phyloP scores from a whole-genome alignment of 2,797 vertebrate species.

The Microctenopoma lineatum region DNA sequence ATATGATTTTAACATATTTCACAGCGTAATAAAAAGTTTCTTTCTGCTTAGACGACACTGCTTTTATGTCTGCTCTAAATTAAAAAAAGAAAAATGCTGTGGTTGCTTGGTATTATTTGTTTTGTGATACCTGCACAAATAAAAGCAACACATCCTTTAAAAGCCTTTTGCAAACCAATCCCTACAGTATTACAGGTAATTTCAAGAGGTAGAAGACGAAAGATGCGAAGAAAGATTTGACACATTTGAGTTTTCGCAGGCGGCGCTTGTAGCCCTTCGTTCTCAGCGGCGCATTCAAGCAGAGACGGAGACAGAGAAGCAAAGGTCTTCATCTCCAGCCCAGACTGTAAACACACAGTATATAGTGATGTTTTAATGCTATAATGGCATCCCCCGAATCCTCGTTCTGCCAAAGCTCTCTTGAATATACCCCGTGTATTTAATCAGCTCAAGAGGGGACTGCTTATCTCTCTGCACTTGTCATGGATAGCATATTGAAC shows the following conservation, averaged over 20 bases:
- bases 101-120: conserved; percentile 44
- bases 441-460: conserved; percentile 82
- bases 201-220: conserved; percentile 38
- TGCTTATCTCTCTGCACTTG: conserved; percentile 82
- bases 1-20: conserved; percentile 20
- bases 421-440: conserved; percentile 73
- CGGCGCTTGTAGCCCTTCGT: conserved; percentile 44
- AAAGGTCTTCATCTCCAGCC: conserved; percentile 42
- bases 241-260: conserved; percentile 48
- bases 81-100: conserved; percentile 10
- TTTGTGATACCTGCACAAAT: conserved; percentile 32
- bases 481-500: conserved; percentile 83
- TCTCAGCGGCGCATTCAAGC: not conserved
- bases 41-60: not conserved
- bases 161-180: conserved; percentile 14
- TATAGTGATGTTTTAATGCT: conserved; percentile 58
- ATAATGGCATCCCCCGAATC: conserved; percentile 64
- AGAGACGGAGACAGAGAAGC: conserved; percentile 35
- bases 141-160: conserved; percentile 35
- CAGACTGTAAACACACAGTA: conserved; percentile 43
- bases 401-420: conserved; percentile 62
- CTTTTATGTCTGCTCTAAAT: conserved; percentile 37
- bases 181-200: conserved; percentile 30
- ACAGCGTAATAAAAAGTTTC: conserved; percentile 4
- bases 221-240: conserved; percentile 40